Evolutionary conservation across 1,140 invertebrate species (phyloP), one percentile per base, ranked within the genome.

Genomic region (Stegodyphus mimosarum): DNA sequence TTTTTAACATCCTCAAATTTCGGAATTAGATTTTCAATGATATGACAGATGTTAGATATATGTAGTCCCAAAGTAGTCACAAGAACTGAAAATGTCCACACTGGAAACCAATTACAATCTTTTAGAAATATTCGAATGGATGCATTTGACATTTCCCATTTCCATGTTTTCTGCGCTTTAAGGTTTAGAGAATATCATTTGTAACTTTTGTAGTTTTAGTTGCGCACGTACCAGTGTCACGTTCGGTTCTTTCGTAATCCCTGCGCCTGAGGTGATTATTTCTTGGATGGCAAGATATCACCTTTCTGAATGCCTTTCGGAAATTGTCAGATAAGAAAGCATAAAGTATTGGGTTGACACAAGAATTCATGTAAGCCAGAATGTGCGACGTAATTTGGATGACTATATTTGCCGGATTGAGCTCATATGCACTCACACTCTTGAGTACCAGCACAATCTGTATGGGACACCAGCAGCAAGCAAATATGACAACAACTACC

Each of bases 401-500:
- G 48, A 95, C 93, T 88, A 96, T 93, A 88, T 93, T 92, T 70
- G 93, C 91, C 11, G 91, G 53, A 15, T 72, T 92, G 50, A 93
- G 92, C 76, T 93, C 93, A 90, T 95, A 96, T 69, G 92, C 88
- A 86, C 93, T 91, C 51, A 96, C 89, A 13, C 94, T 95, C 90
- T 96, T 96, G 77, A 95, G 91, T 52, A 96, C 93, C 48, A 96
- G 92, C 63, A 96, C 95, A 67, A 96, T 92, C 93, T 95, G 97
- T 89, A 98, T 96, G 3, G 97, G 97, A 88, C 95, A 94, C 97
- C 97, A 99, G 91, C 97, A 98, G 55, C 97, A 92, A 10, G 97
- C 97, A 90, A 99, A 99, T 52, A 97, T 96, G 33, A 96, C 94
- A 0, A 98, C 96, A n/a, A 99, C 96, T n/a, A 97, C 95, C 66